Conservation (phyloP, 2,888 invertebrate species). For the Acanthosepion esculentum region DNA sequence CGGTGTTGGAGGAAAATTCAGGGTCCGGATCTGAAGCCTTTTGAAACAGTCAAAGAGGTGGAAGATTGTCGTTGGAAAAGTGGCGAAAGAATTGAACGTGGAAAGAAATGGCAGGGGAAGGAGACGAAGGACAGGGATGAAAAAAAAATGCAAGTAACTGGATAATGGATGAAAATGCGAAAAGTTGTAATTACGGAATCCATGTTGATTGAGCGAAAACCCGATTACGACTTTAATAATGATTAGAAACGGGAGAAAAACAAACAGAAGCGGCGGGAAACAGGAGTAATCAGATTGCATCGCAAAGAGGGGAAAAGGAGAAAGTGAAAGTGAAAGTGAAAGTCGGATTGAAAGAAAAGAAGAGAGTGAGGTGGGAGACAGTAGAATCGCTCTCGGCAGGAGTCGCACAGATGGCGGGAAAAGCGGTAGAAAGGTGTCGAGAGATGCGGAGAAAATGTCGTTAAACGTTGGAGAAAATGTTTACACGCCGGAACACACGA, state of each 20-base stretch:
- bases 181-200: constrained; percentile 33
- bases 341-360: not conserved
- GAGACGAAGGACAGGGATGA: not conserved
- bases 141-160: constrained; percentile 10
- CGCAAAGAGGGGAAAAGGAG: not conserved
- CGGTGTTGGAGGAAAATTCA: not conserved
- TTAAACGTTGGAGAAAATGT: not conserved
- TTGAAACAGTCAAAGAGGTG: not conserved
- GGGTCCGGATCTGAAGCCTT: not conserved
- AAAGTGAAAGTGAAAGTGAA: not conserved
- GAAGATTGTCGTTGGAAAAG: not conserved
- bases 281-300: not conserved
- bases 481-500: not conserved
- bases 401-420: not conserved
- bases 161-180: not conserved
- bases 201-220: constrained; percentile 3
- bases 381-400: not conserved
- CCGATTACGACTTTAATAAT: not conserved
- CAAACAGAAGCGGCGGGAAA: not conserved
- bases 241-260: not conserved
- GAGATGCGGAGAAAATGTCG: not conserved
- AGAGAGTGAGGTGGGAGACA: not conserved
- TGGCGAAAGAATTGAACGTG: too few relatives aligned
- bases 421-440: not conserved
- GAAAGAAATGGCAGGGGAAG: not conserved